A percentile compares a stretch with the other conserved stretches of the same genome.
These are phyloP conservation scores for Perodicticus potto DNA, from an alignment of 2,797 vertebrate species.

Conservation along the genomic window DNA sequence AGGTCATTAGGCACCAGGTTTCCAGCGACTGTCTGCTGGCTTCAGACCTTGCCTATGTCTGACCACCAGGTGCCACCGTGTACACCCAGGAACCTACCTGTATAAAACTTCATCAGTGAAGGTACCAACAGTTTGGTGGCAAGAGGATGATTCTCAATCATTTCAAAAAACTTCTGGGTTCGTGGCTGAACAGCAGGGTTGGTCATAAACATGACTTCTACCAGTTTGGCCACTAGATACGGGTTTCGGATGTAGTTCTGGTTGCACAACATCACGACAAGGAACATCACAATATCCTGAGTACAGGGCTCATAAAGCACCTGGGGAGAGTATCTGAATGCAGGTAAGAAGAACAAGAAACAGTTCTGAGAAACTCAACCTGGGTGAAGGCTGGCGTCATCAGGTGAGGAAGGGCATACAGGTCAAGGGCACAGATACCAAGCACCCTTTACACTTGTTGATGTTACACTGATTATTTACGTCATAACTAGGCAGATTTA, in stretches of 20 bases:
- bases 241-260: slow-evolving; percentile 99
- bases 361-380: fast-evolving
- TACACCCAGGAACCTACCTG: slow-evolving; percentile 88
- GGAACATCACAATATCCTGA: slow-evolving; percentile 98
- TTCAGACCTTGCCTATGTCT: too few species aligned
- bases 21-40: not conserved
- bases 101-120: slow-evolving; percentile 99
- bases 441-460: not conserved
- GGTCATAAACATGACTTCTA: slow-evolving; percentile 99
- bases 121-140: slow-evolving; percentile 97
- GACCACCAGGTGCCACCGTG: not conserved
- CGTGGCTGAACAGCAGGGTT: slow-evolving; percentile 98
- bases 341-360: not conserved
- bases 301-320: slow-evolving; percentile 99
- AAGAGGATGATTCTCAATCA: slow-evolving; percentile 98
- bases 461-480: not conserved
- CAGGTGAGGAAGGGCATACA: fast-evolving
- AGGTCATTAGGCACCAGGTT: not conserved
- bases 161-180: slow-evolving; percentile 98
- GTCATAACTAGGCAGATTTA: not conserved
- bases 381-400: not conserved
- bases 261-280: slow-evolving; percentile 98
- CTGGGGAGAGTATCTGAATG: slow-evolving; percentile 96
- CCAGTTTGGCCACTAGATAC: slow-evolving; percentile 98
- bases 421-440: fast-evolving